A percentile compares a stretch with the other conserved stretches of the same genome.
Conservation (phyloP, 2,888 invertebrate species). For the Chloroclystis v-ata region DNA sequence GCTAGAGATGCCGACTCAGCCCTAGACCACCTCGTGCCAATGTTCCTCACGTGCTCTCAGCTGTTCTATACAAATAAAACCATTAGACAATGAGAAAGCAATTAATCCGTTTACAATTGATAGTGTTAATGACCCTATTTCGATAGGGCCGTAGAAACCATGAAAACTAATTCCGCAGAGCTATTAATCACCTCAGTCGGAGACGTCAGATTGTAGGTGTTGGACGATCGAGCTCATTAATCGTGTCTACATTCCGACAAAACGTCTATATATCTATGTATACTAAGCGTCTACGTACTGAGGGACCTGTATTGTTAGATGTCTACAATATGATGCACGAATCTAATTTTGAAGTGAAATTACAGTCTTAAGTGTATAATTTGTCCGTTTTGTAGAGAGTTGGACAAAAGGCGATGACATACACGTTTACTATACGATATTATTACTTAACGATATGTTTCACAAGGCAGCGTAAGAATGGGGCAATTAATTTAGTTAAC, state of each 20-base stretch:
- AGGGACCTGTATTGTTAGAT: background rate
- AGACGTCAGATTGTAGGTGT: slow-evolving; percentile 33
- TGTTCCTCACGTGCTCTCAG: slow-evolving; percentile 30
- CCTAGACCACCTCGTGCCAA: slow-evolving; percentile 51
- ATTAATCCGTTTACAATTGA: slow-evolving; percentile 5
- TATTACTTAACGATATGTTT: background rate
- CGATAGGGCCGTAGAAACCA: slow-evolving; percentile 28
- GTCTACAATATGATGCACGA: slow-evolving; percentile 7
- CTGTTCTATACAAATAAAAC: slow-evolving; percentile 8
- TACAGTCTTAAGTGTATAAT: slow-evolving; percentile 12
- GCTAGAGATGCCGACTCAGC: slow-evolving; percentile 42
- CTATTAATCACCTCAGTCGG: slow-evolving; percentile 37
- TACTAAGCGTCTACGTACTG: background rate
- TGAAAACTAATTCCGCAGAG: slow-evolving; percentile 30
- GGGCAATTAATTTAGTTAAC: background rate
- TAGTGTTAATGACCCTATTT: slow-evolving; percentile 7
- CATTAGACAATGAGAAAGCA: background rate
- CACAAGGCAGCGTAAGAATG: background rate
- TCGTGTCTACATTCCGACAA: slow-evolving; percentile 27
- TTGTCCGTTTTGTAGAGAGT: slow-evolving; percentile 11
- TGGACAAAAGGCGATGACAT: slow-evolving; percentile 12
- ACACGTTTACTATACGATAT: background rate
- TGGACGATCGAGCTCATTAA: slow-evolving; percentile 36
- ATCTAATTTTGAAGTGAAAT: slow-evolving; percentile 13
- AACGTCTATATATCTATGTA: slow-evolving; percentile 10